A percentile compares a stretch with the other conserved stretches of the same genome.
phyloP scores from a whole-genome alignment of 1,140 invertebrate species.

The Leguminivora glycinivorella region DNA sequence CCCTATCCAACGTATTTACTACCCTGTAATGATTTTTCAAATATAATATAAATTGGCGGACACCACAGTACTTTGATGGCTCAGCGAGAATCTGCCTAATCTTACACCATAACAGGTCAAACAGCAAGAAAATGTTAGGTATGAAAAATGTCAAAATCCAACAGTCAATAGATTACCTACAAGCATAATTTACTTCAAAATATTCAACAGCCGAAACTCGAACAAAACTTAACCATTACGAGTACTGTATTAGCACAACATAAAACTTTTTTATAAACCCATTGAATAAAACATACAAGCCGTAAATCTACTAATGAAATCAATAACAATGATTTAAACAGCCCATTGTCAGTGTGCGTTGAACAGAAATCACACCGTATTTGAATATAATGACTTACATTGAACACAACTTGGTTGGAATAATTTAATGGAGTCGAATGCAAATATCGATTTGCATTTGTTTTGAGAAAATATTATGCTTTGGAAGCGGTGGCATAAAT shows the following conservation, averaged over 20 bases:
- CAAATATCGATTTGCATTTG: constrained; percentile 28
- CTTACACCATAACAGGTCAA: no score
- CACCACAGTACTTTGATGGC: no score
- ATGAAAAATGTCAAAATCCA: neutral
- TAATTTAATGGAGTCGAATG: constrained; percentile 20
- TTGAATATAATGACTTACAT: constrained; percentile 29
- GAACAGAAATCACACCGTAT: constrained; percentile 19
- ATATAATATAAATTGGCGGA: no score
- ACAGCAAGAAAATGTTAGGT: no score
- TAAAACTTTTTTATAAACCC: neutral
- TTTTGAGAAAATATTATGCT: constrained; percentile 27
- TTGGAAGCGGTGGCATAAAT: neutral
- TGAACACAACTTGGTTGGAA: constrained; percentile 13
- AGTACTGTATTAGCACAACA: constrained; percentile 15
- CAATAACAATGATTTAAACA: constrained; percentile 28
- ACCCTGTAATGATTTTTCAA: no score
- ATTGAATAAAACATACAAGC: constrained; percentile 25
- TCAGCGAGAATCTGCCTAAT: no score
- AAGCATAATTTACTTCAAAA: neutral
- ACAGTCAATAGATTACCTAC: neutral
- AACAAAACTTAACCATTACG: neutral
- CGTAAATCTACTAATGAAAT: constrained; percentile 29
- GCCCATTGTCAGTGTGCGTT: constrained; percentile 15
- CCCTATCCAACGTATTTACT: no score
- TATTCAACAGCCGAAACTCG: neutral